Conservation (phyloP, 2,888 invertebrate species). For the Hyalella azteca region DNA sequence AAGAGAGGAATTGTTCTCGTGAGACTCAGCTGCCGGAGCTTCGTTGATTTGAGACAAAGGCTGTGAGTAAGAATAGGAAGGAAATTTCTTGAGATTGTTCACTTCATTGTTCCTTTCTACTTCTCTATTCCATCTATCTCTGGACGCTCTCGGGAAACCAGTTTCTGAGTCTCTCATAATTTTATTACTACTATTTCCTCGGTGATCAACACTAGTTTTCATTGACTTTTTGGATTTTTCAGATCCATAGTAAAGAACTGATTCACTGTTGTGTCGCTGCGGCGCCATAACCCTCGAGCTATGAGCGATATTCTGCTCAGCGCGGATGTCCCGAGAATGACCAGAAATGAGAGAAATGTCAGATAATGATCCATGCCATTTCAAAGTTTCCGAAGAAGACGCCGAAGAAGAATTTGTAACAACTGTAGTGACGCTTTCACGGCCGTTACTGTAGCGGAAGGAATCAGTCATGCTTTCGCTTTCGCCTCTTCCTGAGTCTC, state of each 20-base stretch:
- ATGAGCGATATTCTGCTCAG: constrained; percentile 74
- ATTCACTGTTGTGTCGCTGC: constrained; percentile 78
- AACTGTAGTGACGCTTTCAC: constrained; percentile 68
- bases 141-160: constrained; percentile 39
- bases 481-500: constrained; percentile 62
- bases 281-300: constrained; percentile 79
- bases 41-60: constrained; percentile 56
- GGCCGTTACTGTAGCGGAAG: constrained; percentile 61
- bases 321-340: constrained; percentile 61
- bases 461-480: constrained; percentile 58
- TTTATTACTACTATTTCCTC: constrained; percentile 41
- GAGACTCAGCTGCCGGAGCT: constrained; percentile 61
- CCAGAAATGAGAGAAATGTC: constrained; percentile 72
- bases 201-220: constrained; percentile 50
- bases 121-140: constrained; percentile 60
- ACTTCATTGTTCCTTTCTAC: constrained; percentile 53
- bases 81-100: constrained; percentile 69
- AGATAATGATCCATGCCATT: constrained; percentile 79
- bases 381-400: constrained; percentile 75
- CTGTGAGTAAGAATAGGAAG: constrained; percentile 73
- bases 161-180: constrained; percentile 42
- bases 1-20: constrained; percentile 62
- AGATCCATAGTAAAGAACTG: constrained; percentile 72
- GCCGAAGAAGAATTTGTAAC: constrained; percentile 70
- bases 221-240: constrained; percentile 63